Conservation (phyloP, 2,888 invertebrate species). For the Auanema freiburgensis region DNA sequence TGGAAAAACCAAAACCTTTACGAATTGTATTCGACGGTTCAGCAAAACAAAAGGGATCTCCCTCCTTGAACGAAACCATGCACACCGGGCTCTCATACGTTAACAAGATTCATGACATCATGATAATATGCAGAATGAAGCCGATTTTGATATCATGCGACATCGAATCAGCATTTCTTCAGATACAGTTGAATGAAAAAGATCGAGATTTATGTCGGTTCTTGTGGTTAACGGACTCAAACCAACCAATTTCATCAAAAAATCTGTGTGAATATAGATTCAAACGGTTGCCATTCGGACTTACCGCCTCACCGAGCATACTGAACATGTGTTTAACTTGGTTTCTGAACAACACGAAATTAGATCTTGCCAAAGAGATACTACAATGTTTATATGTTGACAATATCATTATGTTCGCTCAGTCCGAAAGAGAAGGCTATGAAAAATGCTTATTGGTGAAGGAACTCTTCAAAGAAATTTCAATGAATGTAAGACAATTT, state of each 20-base stretch:
- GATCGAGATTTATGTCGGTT: slow-evolving; percentile 2
- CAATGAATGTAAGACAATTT: slow-evolving; percentile 5
- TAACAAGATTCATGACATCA: slow-evolving; percentile 4
- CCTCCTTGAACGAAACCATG: slow-evolving; percentile 1
- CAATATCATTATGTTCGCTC: not conserved
- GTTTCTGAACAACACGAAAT: not conserved
- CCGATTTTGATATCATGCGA: not conserved
- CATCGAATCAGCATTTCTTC: not conserved
- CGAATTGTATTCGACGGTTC: slow-evolving; percentile 1
- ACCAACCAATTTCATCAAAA: not conserved
- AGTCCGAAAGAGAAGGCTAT: not conserved
- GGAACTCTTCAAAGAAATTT: not conserved
- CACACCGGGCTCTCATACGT: slow-evolving; percentile 1
- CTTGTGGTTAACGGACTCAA: not conserved
- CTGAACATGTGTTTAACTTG: slow-evolving; percentile 3
- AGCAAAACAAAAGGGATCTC: not conserved
- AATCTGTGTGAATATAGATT: slow-evolving; percentile 3
- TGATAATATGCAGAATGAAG: not conserved
- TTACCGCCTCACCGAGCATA: slow-evolving; percentile 3
- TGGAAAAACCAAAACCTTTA: slow-evolving; percentile 1
- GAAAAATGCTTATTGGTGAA: not conserved
- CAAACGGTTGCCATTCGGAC: slow-evolving; percentile 5
- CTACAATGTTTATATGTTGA: not conserved
- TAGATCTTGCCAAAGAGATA: not conserved
- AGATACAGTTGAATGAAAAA: not conserved